Evolutionary conservation across 2,797 vertebrate genomes (phyloP), one percentile per base, ranked within the genome.

Genomic region (Toxotes lorentzi): DNA sequence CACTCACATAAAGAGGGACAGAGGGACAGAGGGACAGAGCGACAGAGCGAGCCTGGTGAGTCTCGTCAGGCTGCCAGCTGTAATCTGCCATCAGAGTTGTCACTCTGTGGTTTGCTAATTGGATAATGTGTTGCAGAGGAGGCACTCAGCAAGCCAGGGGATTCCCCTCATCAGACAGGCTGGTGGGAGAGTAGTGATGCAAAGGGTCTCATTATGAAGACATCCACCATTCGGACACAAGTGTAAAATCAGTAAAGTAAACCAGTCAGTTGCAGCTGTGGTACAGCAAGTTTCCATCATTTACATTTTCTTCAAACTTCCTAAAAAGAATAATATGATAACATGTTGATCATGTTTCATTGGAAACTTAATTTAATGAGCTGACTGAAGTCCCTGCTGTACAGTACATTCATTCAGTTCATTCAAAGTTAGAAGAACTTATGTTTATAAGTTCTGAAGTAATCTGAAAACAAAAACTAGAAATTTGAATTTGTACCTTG

Each of bases 81-180:
- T 91, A 87, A 92, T 91, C 80, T 91, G 72, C 88, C 85, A 88
- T 91, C 84, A 84, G 40, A 87, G 82, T 73, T 62, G 68, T 88
- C 78, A 80, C 88, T 90, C 83, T 85, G 75, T 40, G 59, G 48
- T 82, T 69, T 43, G 68, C 59, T 92, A 89, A 93, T 92, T 91
- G 90, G 91, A 92, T 94, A 90, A 94, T 89, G 79, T 86, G 83
- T 78, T 84, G 74, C 73, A 78, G 73, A 88, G 84, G 78, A 88
- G 81, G 86, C 86, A 88, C 83, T 93, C 81, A 85, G 79, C 78
- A 62, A 75, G 81, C 87, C 80, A 19, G 71, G 92, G 93, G 86
- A 92, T 90, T 92, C 92, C 91, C 91, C 54, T 88, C 83, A 65
- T 86, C 84, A 78, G 83, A 50, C 53, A 3, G 34, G 30, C 76